These are phyloP conservation scores for Aelia acuminata DNA, from an alignment of 2,888 invertebrate species.

Conservation along the genomic window DNA sequence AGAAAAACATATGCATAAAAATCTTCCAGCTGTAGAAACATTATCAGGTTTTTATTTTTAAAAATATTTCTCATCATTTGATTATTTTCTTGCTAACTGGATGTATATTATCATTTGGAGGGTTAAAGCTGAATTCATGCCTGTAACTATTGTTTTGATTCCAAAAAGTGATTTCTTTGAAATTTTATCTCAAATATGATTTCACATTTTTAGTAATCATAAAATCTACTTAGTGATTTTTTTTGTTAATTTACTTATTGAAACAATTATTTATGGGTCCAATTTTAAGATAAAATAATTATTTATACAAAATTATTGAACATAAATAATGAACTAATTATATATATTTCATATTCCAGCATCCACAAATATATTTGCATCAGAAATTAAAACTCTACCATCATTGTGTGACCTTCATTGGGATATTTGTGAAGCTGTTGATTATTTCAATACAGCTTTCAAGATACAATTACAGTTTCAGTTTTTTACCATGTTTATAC, in stretches of 20 bases:
- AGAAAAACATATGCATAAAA: neutral
- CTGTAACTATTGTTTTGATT: neutral
- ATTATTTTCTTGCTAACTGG: neutral
- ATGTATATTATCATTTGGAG: neutral
- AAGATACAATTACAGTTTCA: conserved; percentile 25
- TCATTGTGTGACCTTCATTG: conserved; percentile 27
- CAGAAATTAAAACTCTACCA: neutral
- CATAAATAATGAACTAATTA: neutral
- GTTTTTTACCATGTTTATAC: neutral
- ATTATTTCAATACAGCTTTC: neutral
- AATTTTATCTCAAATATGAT: neutral
- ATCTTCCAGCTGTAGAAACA: neutral
- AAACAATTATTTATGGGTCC: neutral
- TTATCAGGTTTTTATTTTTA: neutral
- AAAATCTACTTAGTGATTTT: neutral
- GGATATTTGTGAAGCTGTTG: conserved; percentile 29
- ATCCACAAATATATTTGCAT: neutral
- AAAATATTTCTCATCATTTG: neutral
- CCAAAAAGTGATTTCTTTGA: neutral
- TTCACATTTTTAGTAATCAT: neutral
- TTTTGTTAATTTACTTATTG: neutral
- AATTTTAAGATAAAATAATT: neutral
- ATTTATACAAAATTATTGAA: neutral
- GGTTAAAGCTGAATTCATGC: neutral
- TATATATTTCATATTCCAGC: neutral